Evolutionary conservation across 2,888 invertebrate genomes (phyloP), one percentile per base, ranked within the genome.

Genomic region (Pristionchus mayeri): DNA sequence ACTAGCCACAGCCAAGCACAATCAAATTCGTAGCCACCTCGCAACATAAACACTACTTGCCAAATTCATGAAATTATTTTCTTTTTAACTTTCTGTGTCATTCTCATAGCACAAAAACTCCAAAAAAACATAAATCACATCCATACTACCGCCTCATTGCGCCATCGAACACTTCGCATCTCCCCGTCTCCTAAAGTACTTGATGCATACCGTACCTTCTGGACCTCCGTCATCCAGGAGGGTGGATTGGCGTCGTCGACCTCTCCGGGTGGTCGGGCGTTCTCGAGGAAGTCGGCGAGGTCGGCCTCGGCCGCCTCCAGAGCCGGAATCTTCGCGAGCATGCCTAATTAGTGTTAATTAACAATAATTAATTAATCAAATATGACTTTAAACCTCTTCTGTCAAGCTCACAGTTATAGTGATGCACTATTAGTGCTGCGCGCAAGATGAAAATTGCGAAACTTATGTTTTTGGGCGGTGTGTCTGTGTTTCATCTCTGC

Each of bases 151-250:
- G 3, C 21, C 4, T n/a, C 52, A 18, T 0, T 52, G 52, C 54
- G 11, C 24, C 63, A 18, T 63, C 2, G 9, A 27, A 27, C 30
- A 16, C 57, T 13, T 16, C 16, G 3, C 63, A 27, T 34, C 63
- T 13, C 0, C 34, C 63, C 34, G 18, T 57, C 18, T n/a, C n/a
- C n/a, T n/a, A n/a, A n/a, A n/a, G n/a, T n/a, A n/a, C 6, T 9
- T 44, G 13, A 44, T 44, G 6, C 6, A 44, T 40, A 37, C 67
- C 67, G n/a, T 40, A 89, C 90, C 87, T 88, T 88, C 83, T 90
- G 89, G 27, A 88, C 88, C 34, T 90, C 90, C 34, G 86, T 88
- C 90, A 90, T 88, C 84, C 85, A 89, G 21, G 86, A 85, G 13
- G 86, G 86, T 21, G 88, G 88, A 79, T 86, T 88, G 40, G 86